Evolutionary conservation across 2,113 vertebrate species (phyloP).

Genomic region (Periophthalmodon schlosseri): DNA sequence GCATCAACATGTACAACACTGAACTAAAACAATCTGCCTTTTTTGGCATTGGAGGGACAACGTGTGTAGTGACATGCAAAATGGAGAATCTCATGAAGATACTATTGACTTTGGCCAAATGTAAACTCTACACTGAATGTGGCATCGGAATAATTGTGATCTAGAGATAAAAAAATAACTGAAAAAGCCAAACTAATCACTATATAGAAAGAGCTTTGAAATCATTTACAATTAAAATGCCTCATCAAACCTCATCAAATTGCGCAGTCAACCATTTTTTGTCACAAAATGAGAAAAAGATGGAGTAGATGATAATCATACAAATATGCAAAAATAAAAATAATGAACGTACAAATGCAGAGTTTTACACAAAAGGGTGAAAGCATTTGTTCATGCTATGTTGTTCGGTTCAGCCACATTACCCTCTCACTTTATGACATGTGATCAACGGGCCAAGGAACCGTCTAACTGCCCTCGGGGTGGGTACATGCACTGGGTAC

Average conservation of each 20-base stretch:
- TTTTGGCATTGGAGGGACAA: conserved; percentile 18
- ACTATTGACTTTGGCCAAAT: not conserved
- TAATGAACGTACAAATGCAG: not conserved
- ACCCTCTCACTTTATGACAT: not conserved
- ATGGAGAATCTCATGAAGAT: not conserved
- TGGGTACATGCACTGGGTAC: not conserved
- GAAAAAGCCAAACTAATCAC: not conserved
- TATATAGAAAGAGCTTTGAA: not conserved
- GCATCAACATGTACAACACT: conserved; percentile 34
- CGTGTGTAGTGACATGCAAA: conserved; percentile 42
- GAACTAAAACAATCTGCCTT: conserved; percentile 16
- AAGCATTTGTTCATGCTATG: conserved; percentile 10
- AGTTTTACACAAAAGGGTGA: conserved; percentile 16
- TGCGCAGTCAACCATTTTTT: not conserved
- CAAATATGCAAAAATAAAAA: not conserved
- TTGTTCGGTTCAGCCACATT: not conserved
- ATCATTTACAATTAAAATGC: not conserved
- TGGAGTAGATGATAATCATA: not conserved
- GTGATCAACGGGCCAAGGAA: not conserved
- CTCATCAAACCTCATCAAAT: not conserved
- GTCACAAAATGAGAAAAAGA: conserved; percentile 16
- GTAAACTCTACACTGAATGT: not conserved
- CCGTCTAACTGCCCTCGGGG: conserved; percentile 22
- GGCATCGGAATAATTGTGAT: not conserved
- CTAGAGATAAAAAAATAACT: not conserved